A percentile compares a stretch with the other conserved stretches of the same genome.
Evolutionary conservation across 1,140 invertebrate genomes (phyloP).

Genomic region (Andrena cerasifolii): DNA sequence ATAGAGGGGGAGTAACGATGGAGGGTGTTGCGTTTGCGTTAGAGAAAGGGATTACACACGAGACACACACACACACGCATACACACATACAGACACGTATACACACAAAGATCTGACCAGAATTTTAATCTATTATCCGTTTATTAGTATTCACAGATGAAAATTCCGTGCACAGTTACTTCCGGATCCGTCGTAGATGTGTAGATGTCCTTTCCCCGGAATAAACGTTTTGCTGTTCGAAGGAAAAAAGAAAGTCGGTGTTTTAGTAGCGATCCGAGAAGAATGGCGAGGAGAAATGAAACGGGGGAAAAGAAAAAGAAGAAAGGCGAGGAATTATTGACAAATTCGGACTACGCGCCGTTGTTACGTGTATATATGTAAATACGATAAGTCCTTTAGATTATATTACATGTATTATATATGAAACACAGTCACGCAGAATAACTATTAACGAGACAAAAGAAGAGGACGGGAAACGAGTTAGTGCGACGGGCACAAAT

Average conservation of each 20-base stretch:
- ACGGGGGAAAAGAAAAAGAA: background rate
- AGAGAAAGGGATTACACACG: conserved; percentile 3
- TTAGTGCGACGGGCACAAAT: conserved; percentile 82
- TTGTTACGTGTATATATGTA: conserved; percentile 82
- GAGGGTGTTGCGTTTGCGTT: conserved; percentile 23
- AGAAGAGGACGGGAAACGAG: conserved; percentile 34
- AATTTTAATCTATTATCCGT: conserved; percentile 54
- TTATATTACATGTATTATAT: conserved; percentile 75
- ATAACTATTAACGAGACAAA: conserved; percentile 64
- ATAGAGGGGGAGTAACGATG: background rate
- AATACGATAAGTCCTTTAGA: conserved; percentile 80
- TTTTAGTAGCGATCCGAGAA: conserved; percentile 46
- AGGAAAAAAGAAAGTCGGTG: conserved; percentile 51
- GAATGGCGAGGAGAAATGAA: too few species aligned
- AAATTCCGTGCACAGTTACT: conserved; percentile 49
- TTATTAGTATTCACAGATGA: conserved; percentile 38
- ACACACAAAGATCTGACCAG: conserved; percentile 60
- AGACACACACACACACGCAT: too few species aligned
- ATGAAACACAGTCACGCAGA: conserved; percentile 77
- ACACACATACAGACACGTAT: background rate
- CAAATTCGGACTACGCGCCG: conserved; percentile 66
- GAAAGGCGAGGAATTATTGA: conserved; percentile 58
- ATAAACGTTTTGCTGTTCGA: conserved; percentile 40
- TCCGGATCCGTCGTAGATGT: conserved; percentile 25
- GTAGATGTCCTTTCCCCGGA: conserved; percentile 32